Evolutionary conservation across 2,888 invertebrate species (phyloP).

Genomic region (Capitulum mitella): DNA sequence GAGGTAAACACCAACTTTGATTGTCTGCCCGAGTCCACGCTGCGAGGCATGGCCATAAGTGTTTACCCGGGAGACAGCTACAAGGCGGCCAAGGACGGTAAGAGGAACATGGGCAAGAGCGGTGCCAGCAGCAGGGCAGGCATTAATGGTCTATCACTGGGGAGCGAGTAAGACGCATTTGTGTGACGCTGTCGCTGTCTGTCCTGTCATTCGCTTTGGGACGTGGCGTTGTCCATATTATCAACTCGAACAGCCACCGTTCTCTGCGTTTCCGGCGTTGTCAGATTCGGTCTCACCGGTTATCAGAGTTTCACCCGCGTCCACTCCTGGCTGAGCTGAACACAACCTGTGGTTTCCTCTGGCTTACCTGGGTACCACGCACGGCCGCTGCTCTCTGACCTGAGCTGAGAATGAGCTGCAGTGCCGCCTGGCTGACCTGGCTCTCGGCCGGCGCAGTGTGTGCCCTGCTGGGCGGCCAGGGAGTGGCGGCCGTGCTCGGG

Average conservation of each 20-base stretch:
- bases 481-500: constrained; percentile 18
- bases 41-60: background rate
- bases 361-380: no score
- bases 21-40: background rate
- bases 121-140: no score
- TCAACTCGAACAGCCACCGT: no score
- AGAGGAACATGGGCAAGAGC: no score
- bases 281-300: background rate
- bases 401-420: no score
- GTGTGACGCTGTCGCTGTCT: no score
- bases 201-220: no score
- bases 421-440: background rate
- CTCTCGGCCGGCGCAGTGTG: background rate
- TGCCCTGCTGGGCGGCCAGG: background rate
- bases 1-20: background rate
- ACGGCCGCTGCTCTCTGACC: background rate
- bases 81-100: background rate
- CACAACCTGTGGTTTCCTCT: background rate
- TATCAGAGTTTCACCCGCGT: background rate
- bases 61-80: constrained; percentile 9
- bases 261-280: no score
- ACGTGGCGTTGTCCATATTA: no score
- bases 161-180: no score
- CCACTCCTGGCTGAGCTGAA: background rate
- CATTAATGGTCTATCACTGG: no score